These are phyloP conservation scores for Drosophila prostipennis DNA, from an alignment of 2,888 invertebrate genomes.

Conservation along the genomic window DNA sequence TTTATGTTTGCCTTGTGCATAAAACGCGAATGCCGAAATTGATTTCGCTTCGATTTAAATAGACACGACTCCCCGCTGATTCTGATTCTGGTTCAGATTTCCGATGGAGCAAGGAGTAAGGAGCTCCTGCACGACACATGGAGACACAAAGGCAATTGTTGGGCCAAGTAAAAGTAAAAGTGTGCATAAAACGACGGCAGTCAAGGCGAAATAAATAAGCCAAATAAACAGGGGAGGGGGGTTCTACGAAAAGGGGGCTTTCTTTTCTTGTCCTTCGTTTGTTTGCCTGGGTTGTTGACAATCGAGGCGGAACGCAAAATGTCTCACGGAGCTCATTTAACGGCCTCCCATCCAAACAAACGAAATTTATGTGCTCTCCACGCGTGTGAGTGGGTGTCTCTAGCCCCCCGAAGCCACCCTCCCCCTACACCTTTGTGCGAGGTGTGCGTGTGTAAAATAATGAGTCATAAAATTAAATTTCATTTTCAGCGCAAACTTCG, in stretches of 20 bases:
- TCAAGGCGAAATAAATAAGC: conserved; percentile 70
- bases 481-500: conserved; percentile 43
- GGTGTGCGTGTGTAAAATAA: conserved; percentile 61
- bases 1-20: conserved; percentile 72
- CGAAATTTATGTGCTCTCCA: conserved; percentile 49
- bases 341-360: conserved; percentile 29
- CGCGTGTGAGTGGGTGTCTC: conserved; percentile 14
- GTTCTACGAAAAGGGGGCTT: neutral
- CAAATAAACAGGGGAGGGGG: conserved; percentile 60
- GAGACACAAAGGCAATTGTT: conserved; percentile 55
- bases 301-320: conserved; percentile 43
- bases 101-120: neutral
- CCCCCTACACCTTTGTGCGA: neutral
- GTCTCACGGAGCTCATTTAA: conserved; percentile 74
- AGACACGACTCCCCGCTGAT: conserved; percentile 53
- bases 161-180: conserved; percentile 67
- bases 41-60: conserved; percentile 77
- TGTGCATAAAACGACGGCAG: conserved; percentile 57
- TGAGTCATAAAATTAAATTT: conserved; percentile 74
- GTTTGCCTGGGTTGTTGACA: conserved; percentile 25
- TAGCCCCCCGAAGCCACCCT: neutral
- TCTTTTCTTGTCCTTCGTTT: too few species aligned
- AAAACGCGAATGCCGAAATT: conserved; percentile 74
- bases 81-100: neutral
- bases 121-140: conserved; percentile 30